These are phyloP conservation scores for Mamestra brassicae DNA, from an alignment of 2,888 invertebrate species.

Conservation along the genomic window DNA sequence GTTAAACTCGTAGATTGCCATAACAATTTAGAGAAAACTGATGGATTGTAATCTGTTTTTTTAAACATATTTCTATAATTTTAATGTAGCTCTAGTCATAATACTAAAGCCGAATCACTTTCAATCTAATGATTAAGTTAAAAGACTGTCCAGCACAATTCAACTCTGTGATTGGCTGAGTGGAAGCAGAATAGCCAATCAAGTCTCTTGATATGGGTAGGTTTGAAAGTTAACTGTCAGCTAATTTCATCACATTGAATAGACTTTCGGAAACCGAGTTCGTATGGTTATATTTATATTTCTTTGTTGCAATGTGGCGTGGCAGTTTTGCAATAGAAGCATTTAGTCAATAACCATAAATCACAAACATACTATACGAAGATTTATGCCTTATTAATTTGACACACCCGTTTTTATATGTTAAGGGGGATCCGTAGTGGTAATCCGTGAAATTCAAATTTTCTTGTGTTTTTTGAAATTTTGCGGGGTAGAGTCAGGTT, in stretches of 20 bases:
- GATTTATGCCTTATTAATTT: slow-evolving; percentile 3
- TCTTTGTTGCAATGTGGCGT: neutral
- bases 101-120: neutral
- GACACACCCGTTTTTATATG: neutral
- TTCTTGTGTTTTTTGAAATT: too few relatives aligned
- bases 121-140: neutral
- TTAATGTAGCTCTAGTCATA: neutral
- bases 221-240: neutral
- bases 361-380: neutral
- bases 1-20: neutral
- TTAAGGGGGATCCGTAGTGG: too few relatives aligned
- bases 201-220: neutral
- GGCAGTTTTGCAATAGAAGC: neutral
- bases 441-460: too few relatives aligned
- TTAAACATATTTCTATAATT: neutral
- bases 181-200: neutral
- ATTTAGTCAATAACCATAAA: neutral
- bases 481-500: too few relatives aligned
- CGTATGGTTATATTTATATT: neutral
- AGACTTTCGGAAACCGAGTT: neutral
- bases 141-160: neutral
- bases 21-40: too few relatives aligned
- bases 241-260: neutral
- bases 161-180: neutral
- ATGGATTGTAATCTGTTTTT: too few relatives aligned